A percentile compares a stretch with the other conserved stretches of the same genome.
phyloP scores from a whole-genome alignment of 2,113 vertebrate species.

The Raja brachyura region DNA sequence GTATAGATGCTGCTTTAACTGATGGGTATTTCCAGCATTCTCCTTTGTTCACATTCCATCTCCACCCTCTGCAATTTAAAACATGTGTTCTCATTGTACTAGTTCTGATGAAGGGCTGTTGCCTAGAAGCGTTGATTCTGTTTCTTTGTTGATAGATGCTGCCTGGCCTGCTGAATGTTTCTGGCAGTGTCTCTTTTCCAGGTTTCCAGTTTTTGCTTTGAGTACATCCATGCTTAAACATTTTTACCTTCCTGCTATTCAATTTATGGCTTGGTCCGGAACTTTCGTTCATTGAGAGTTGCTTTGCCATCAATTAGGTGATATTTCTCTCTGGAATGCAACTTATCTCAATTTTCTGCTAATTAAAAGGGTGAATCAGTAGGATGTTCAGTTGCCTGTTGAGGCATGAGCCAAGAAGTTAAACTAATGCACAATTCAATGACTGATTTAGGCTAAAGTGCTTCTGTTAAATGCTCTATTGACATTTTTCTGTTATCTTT shows the following conservation, averaged over 20 bases:
- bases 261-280: not conserved
- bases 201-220: no score
- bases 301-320: not conserved
- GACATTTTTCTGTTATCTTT: not conserved
- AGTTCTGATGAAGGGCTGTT: no score
- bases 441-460: not conserved
- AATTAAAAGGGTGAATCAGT: not conserved
- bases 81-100: no score
- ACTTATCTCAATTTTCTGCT: not conserved
- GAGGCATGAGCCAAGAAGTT: not conserved
- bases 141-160: no score
- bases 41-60: no score
- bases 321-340: not conserved
- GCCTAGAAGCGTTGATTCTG: no score
- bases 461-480: not conserved
- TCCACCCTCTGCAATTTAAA: no score
- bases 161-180: no score
- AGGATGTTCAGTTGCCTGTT: not conserved
- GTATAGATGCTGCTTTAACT: no score
- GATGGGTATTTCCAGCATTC: no score
- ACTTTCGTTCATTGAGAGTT: not conserved
- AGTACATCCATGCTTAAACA: not conserved
- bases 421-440: not conserved
- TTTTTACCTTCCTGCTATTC: constrained; percentile 2
- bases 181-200: no score